Conservation (phyloP, 1,140 invertebrate species). For the Calosoma granatense region DNA sequence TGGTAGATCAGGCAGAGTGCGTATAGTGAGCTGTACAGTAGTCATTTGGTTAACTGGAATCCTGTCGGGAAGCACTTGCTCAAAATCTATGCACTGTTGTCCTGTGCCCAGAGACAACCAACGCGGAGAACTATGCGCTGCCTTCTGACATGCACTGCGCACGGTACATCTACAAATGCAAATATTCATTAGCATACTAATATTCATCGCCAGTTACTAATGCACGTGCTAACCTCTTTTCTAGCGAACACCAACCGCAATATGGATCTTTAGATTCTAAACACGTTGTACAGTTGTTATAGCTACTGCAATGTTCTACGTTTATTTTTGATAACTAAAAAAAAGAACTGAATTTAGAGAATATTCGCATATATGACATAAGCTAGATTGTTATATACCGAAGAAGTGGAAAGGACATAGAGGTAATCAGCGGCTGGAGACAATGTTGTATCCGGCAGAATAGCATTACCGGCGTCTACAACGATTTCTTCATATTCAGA, state of each 20-base stretch:
- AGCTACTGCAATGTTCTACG: conserved; percentile 84
- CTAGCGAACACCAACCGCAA: conserved; percentile 96
- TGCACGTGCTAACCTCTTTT: conserved; percentile 69
- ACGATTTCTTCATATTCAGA: conserved; percentile 68
- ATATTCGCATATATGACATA: too few species aligned
- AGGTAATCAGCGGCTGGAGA: conserved; percentile 64
- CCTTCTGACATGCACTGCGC: conserved; percentile 78
- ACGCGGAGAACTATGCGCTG: conserved; percentile 74
- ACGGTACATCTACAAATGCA: conserved; percentile 74
- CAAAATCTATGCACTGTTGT: conserved; percentile 93
- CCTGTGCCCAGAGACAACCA: conserved; percentile 88
- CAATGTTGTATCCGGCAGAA: conserved; percentile 74
- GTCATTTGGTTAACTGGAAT: conserved; percentile 78
- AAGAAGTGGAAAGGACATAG: conserved; percentile 60
- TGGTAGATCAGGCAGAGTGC: conserved; percentile 80
- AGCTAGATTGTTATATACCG: too few species aligned
- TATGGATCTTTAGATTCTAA: conserved; percentile 90
- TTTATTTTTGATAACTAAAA: conserved; percentile 77
- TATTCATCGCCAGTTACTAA: too few species aligned
- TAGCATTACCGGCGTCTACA: conserved; percentile 57
- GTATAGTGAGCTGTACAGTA: conserved; percentile 76
- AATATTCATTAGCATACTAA: too few species aligned
- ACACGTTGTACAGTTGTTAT: conserved; percentile 82
- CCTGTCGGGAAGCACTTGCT: conserved; percentile 80
- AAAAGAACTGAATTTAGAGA: conserved; percentile 4